Evolutionary conservation across 2,797 vertebrate species (phyloP), one percentile per base, ranked within the genome.

Genomic region (Linurgus olivaceus): DNA sequence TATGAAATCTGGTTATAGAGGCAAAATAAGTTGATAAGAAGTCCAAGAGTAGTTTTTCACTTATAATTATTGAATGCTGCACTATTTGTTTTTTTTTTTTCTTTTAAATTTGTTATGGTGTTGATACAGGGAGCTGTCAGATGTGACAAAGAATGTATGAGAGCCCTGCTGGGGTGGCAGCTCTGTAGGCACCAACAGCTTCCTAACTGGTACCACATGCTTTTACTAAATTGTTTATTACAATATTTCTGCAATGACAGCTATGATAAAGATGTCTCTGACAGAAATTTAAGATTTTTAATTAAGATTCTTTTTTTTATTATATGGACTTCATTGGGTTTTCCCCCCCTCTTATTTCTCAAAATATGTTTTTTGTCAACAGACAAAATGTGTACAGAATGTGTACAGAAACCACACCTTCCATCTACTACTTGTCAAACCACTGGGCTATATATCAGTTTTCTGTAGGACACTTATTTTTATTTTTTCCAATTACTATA

Each of bases 261-360:
- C 42, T 37, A 6, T 20, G 17, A 75, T 52, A 61, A 76, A 71
- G 44, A 45, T 19, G 24, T 11, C 6, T 62, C 40, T 77, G 47
- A n/a, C 17, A 80, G 38, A 89, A 72, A 51, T 55, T 10, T 24
- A 52, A 66, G 12, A 38, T 19, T 66, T 81, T 67, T 13, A 45
- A 40, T 65, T 33, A 17, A 11, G 13, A 2, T 4, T 25, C 4
- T 38, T 38, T 40, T 40, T 40, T 40, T 37, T 6, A 21, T 38
- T 6, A 16, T 21, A n/a, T 37, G 21, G 42, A 31, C 0, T 48
- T 58, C 0, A 1, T 11, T 10, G 10, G 2, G 1, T n/a, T 2
- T 1, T 6, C 6, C 21, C n/a, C 35, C 15, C 12, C 13, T 55
- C 33, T 48, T 51, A 38, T 38, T 85, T 91, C 21, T 86, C 65